Base-by-base conservation (phyloP, 2,888 invertebrate genomes). In the Rhamnusium bicolor region DNA sequence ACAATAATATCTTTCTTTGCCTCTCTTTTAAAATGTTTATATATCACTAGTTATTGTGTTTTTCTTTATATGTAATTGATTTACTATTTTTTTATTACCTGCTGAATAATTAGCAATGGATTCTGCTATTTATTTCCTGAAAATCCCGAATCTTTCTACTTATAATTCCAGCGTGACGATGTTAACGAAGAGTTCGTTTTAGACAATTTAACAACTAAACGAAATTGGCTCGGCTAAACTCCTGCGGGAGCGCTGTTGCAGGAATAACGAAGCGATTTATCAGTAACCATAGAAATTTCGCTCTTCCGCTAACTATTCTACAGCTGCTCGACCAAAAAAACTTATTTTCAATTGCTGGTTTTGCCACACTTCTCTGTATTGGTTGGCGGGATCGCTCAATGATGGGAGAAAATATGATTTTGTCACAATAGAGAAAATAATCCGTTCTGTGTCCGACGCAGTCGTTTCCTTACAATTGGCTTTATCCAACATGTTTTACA, bases 151-250 rank as follows among this genome's bases (percentile, higher is more conserved):
- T 69, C 69, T 56, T 69, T 72, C 65, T 69, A 68, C 65, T 69
- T 60, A 72, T 72, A 69, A 69, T 40, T 40, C 40, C 10, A 40
- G 40, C 40, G 69, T 71, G 72, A 65, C 51, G 40, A 72, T 72
- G 65, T 47, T 72, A 69, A 68, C 72, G 69, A 72, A 71, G 49
- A 58, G 65, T 68, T 40, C 46, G 68, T 58, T 47, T 65, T 69
- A 65, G 72, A 75, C 70, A 72, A 75, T 72, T 75, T 70, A 72
- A 72, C 75, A 72, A 68, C 68, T 72, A 72, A 70, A 68, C 67
- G 63, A 58, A 75, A 72, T 75, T 68, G 67, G 75, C 62, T 56
- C 18, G 47, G 58, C 63, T 65, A 66, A 68, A 58, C 29, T 75
- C 75, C 65, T 70, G 49, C 47, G 75, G 75, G 71, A 70, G 54